Evolutionary conservation across 2,797 vertebrate species (phyloP).

Genomic region (Squalus acanthias): DNA sequence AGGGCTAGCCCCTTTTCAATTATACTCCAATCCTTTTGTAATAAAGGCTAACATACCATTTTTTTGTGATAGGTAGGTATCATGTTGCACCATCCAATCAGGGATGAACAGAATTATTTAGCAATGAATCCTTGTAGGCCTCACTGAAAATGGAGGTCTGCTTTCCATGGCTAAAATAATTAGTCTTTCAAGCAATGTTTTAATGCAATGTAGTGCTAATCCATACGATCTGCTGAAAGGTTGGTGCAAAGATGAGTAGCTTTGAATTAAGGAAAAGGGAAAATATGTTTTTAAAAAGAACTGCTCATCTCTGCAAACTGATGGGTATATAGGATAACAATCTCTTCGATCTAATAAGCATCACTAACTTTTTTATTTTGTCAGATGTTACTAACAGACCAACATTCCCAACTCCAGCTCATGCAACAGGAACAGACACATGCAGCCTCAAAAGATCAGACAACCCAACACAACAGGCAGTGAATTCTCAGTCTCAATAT

Average conservation of each 20-base stretch:
- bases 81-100: no score
- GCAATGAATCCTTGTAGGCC: no score
- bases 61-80: neutral
- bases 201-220: no score
- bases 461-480: slow-evolving; percentile 45
- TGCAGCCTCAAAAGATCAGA: neutral
- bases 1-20: neutral
- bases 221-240: neutral
- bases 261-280: neutral
- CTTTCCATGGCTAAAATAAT: no score
- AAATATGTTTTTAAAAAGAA: neutral
- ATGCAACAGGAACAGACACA: slow-evolving; percentile 42
- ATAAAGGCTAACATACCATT: neutral
- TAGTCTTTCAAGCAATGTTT: no score
- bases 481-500: slow-evolving; percentile 39
- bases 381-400: slow-evolving; percentile 43
- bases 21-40: no score
- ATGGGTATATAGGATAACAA: neutral
- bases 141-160: no score
- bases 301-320: neutral
- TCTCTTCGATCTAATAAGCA: slow-evolving; percentile 39
- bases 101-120: no score
- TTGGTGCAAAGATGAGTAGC: slow-evolving; percentile 33
- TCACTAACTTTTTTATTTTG: slow-evolving; percentile 41
- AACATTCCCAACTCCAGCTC: slow-evolving; percentile 47